Evolutionary conservation across 2,113 vertebrate genomes (phyloP).

Genomic region (Trogon melanurus): DNA sequence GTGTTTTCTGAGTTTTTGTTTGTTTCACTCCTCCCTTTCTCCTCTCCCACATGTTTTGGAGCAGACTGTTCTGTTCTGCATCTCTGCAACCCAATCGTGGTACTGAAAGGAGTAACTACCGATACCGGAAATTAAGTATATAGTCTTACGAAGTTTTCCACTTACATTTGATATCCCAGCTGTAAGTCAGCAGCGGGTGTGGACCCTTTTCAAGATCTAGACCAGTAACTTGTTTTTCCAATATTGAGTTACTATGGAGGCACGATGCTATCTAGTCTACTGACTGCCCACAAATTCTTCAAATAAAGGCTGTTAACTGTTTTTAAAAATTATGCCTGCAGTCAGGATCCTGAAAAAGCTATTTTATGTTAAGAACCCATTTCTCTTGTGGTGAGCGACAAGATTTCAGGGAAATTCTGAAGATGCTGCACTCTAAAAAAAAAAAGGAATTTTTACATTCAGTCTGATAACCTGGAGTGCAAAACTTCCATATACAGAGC

Average conservation of each 20-base stretch:
- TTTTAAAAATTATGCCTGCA: background rate
- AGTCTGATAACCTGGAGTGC: background rate
- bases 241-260: background rate
- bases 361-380: background rate
- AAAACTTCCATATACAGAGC: conserved; percentile 13
- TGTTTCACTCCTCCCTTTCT: background rate
- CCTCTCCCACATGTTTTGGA: background rate
- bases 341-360: background rate
- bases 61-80: background rate
- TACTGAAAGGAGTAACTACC: background rate
- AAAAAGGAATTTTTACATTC: background rate
- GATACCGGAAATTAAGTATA: background rate
- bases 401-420: background rate
- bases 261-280: background rate
- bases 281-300: background rate
- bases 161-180: background rate
- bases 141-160: background rate
- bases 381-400: conserved; percentile 5
- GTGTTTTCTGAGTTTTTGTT: background rate
- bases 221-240: background rate
- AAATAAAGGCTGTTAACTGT: background rate
- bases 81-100: background rate
- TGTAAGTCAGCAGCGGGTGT: background rate
- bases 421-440: background rate
- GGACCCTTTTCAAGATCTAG: background rate